Base-by-base conservation (phyloP, 2,113 vertebrate genomes). In the Sphyrna mokarran region DNA sequence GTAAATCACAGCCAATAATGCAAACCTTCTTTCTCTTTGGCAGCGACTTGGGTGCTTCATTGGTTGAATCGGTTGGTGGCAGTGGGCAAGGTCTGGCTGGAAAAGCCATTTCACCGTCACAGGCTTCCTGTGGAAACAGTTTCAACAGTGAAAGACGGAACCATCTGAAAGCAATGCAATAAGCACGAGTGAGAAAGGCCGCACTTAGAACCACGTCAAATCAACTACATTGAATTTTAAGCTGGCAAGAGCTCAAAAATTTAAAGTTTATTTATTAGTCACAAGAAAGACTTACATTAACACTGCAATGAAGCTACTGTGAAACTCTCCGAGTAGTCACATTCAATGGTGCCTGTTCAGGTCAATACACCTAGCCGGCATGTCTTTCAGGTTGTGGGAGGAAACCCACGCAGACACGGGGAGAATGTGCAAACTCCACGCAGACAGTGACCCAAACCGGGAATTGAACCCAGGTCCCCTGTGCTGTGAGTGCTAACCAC, bases 1-100 rank as follows among this genome's bases (percentile, higher is more conserved):
- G 54, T 0, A 58, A 4, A 72, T 69, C n/a, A 70, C 40, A 48
- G 26, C 2, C 0, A 4, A 94, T 29, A 20, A 54, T 18, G 43
- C 94, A 43, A 72, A 95, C 94, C 94, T 95, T 95, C 43, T 54
- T 95, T 95, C 68, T 95, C 94, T n/a, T 70, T 72, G 40, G 68
- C 40, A 76, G 26, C 0, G 94, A 26, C 72, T 40, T 95, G 4
- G 94, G 11, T 70, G 20, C 13, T 70, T 95, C 94, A 7, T 68
- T 8, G 6, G n/a, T 72, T 95, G 48, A 48, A 8, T 23, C 40
- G 26, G 7, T 29, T 70, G 66, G 69, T 22, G 69, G 68, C 23
- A 72, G 23, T 72, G 94, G 54, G 8, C 94, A 72, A 1, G 43
- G 48, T 9, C 94, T 72, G 40, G 48, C 26, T 48, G 68, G n/a